Evolutionary conservation across 2,797 vertebrate genomes (phyloP).

Genomic region (Thunnus albacares): DNA sequence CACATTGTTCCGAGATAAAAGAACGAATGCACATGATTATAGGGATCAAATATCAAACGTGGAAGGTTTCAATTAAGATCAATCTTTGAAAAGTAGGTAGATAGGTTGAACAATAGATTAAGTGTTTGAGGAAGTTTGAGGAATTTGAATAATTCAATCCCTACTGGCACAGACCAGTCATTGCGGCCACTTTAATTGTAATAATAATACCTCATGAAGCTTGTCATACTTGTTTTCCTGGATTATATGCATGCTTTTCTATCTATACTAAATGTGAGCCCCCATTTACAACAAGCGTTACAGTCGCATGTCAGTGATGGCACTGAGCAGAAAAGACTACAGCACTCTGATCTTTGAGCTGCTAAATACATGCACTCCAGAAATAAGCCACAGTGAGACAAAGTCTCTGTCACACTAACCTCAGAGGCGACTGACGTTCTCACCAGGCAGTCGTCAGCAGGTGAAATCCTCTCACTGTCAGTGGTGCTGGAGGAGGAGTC

Average conservation of each 20-base stretch:
- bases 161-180: not conserved
- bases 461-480: conserved; percentile 56
- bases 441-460: conserved; percentile 21
- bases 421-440: conserved; percentile 10
- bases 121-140: not conserved
- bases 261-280: not conserved
- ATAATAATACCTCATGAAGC: not conserved
- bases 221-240: not conserved
- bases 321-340: not conserved
- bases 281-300: not conserved
- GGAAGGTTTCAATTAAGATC: not conserved
- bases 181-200: not conserved
- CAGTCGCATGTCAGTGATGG: not conserved
- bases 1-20: not conserved
- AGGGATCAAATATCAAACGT: not conserved
- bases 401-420: conserved; percentile 61
- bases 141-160: not conserved
- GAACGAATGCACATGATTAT: not conserved
- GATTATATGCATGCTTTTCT: not conserved
- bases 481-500: not conserved
- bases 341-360: conserved; percentile 12
- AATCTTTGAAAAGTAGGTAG: not conserved
- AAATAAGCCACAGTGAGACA: conserved; percentile 46
- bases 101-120: not conserved
- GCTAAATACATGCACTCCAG: conserved; percentile 29